Base-by-base conservation (phyloP, 2,888 invertebrate genomes). In the Melitaea athalia region DNA sequence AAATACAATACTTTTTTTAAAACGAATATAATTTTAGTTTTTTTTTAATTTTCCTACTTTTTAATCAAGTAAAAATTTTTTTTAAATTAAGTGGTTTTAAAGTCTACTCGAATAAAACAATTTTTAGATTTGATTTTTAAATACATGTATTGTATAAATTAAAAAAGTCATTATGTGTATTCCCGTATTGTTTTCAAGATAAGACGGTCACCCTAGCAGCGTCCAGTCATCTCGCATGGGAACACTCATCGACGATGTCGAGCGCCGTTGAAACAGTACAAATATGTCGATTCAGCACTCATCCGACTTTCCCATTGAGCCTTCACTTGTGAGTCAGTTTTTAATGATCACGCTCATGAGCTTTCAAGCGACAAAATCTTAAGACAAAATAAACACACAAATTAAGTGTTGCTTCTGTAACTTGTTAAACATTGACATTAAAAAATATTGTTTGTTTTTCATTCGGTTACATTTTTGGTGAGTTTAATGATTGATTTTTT, bases 221-320 rank as follows among this genome's bases (percentile, higher is more conserved):
- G 84, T 75, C 84, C 79, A 86, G 88, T 88, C 87, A 88, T 85
- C 77, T 74, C 73, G 84, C 79, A 81, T 89, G 89, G 87, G 88
- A 89, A 89, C 57, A 57, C 57, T 57, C 85, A 81, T 80, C 84
- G 82, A 79, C 81, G 81, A 76, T 73, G 74, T 78, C 82, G 72
- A 83, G 68, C 71, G 70, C 71, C 64, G 65, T 75, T 70, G 86
- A 87, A 85, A 88, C 87, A 87, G 82, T 83, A 69, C 68, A 81
- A 82, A 82, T 83, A 76, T 81, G 85, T 82, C 84, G 83, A 84
- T 82, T 86, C 87, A 81, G 85, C 82, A 69, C 69, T 71, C 65
- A 59, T 63, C 77, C 77, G 74, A 83, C 83, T 85, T 85, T 86
- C 85, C 81, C 83, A 57, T 57, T 57, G 57, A 31, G 57, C 14